Conservation (phyloP, 2,888 invertebrate species). For the Brachynemurus nebulosus region DNA sequence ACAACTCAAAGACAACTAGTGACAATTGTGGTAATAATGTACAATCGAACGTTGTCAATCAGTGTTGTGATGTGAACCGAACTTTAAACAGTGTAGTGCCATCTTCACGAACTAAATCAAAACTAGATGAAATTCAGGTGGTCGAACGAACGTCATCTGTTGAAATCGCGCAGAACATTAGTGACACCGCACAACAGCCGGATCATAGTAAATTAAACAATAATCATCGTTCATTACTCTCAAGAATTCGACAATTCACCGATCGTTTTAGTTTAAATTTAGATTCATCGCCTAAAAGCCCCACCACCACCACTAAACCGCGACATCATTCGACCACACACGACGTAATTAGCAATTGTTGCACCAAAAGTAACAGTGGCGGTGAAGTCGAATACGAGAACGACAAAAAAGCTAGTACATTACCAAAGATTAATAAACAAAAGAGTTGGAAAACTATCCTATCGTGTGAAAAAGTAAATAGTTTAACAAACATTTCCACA, state of each 20-base stretch:
- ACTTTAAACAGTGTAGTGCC: not conserved
- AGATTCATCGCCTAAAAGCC: conserved; percentile 25
- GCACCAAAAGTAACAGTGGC: conserved; percentile 26
- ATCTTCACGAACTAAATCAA: conserved; percentile 15
- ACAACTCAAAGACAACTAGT: not conserved
- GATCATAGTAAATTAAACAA: not conserved
- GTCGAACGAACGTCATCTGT: conserved; percentile 3
- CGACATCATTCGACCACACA: conserved; percentile 17
- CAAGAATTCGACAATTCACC: conserved; percentile 38
- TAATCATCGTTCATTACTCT: conserved; percentile 29
- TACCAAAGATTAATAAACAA: conserved; percentile 23
- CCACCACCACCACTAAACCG: conserved; percentile 18
- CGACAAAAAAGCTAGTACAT: conserved; percentile 26
- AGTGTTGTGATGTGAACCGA: not conserved
- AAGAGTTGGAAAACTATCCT: not conserved
- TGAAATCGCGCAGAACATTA: not conserved
- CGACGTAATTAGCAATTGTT: conserved; percentile 12
- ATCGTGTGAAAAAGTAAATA: not conserved
- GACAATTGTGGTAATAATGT: not conserved
- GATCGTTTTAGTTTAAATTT: conserved; percentile 37
- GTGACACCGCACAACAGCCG: not conserved
- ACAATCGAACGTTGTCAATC: not conserved
- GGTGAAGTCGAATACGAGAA: conserved; percentile 24
- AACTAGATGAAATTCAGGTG: conserved; percentile 9
- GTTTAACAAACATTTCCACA: not conserved